These are phyloP conservation scores for Scomberomorus guttatus DNA, from an alignment of 2,797 vertebrate genomes.

Conservation along the genomic window DNA sequence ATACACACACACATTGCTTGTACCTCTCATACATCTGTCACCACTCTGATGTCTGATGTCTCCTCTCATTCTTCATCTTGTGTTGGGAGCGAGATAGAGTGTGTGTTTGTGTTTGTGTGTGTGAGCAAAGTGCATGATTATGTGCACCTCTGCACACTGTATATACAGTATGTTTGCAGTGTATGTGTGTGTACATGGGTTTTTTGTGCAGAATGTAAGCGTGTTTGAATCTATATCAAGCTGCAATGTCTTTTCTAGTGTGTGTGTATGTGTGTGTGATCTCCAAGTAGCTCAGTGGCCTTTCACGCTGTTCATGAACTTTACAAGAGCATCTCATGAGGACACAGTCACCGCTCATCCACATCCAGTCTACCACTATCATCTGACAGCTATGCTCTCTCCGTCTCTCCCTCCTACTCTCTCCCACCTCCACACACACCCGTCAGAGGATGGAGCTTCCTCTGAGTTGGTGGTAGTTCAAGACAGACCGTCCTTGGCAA, in stretches of 20 bases:
- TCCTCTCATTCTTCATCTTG: conserved; percentile 29
- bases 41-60: conserved; percentile 4
- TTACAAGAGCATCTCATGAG: conserved; percentile 65
- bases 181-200: conserved; percentile 4
- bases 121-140: too few relatives aligned
- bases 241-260: conserved; percentile 2
- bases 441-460: conserved; percentile 65
- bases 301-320: conserved; percentile 68
- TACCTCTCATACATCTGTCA: conserved; percentile 5
- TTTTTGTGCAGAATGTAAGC: conserved; percentile 21
- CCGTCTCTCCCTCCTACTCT: conserved; percentile 52
- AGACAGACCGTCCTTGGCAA: conserved; percentile 44
- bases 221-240: conserved; percentile 20
- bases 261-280: conserved; percentile 9
- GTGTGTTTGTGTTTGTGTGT: background rate
- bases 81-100: background rate
- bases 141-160: background rate
- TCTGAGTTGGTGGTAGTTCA: conserved; percentile 53
- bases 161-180: background rate
- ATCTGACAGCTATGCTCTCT: conserved; percentile 46
- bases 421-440: conserved; percentile 63
- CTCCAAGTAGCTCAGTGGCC: conserved; percentile 56
- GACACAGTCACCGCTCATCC: conserved; percentile 63
- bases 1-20: background rate
- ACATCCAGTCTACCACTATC: conserved; percentile 55